These are phyloP conservation scores for Patagioenas fasciata DNA, from an alignment of 2,113 vertebrate genomes.

Conservation along the genomic window DNA sequence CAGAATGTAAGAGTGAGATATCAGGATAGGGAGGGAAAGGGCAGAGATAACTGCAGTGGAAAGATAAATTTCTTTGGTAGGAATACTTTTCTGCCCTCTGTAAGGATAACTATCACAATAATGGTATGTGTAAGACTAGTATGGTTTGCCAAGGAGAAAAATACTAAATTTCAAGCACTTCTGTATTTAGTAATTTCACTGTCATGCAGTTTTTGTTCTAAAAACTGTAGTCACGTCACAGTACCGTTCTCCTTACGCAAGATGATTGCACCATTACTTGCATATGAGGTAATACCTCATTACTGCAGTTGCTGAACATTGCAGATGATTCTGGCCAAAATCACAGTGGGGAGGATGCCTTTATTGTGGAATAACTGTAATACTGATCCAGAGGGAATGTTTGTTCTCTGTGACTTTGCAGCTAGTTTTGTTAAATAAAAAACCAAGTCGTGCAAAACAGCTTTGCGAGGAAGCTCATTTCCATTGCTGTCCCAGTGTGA, in stretches of 20 bases:
- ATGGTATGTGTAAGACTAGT: constrained; percentile 77
- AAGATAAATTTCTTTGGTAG: constrained; percentile 74
- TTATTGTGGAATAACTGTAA: neutral
- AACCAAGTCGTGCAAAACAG: neutral
- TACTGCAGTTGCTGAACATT: neutral
- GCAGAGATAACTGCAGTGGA: constrained; percentile 64
- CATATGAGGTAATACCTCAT: neutral
- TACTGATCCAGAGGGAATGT: neutral
- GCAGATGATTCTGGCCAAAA: neutral
- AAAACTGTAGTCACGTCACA: neutral
- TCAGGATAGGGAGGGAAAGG: constrained; percentile 56
- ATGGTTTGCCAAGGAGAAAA: constrained; percentile 44
- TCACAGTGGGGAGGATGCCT: neutral
- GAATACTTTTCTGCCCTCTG: constrained; percentile 77
- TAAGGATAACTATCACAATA: constrained; percentile 78
- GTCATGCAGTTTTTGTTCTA: neutral
- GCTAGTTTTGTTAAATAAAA: constrained; percentile 6
- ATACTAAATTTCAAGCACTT: constrained; percentile 52
- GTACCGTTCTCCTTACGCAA: neutral
- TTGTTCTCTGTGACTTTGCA: constrained; percentile 5
- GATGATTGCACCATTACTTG: neutral
- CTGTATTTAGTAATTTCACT: neutral
- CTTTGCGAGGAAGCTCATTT: neutral
- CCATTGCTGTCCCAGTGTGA: neutral
- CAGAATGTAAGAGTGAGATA: constrained; percentile 72